These are phyloP conservation scores for Asteroscopus sphinx DNA, from an alignment of 2,888 invertebrate species.

Conservation along the genomic window DNA sequence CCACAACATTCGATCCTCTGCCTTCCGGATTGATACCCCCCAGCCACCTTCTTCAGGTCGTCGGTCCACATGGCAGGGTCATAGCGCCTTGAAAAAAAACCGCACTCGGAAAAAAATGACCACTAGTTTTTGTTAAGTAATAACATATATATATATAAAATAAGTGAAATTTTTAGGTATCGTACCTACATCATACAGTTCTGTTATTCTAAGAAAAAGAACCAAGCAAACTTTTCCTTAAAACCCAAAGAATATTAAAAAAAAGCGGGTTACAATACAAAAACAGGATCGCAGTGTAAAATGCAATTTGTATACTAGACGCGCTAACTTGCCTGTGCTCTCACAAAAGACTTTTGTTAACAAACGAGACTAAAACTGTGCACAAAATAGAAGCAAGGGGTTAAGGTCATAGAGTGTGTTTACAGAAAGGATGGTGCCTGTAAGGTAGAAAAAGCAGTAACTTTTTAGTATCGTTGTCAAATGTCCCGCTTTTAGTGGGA, in stretches of 20 bases:
- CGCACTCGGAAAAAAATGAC: no score
- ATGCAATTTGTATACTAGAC: constrained; percentile 53
- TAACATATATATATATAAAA: no score
- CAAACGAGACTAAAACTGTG: constrained; percentile 66
- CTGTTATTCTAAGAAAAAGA: not conserved
- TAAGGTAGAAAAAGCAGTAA: not conserved
- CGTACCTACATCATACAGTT: no score
- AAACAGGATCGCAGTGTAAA: constrained; percentile 38
- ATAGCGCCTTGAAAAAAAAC: no score
- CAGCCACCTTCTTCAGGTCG: no score
- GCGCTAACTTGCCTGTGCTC: constrained; percentile 55
- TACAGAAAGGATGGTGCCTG: constrained; percentile 1
- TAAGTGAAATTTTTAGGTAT: no score
- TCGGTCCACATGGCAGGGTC: no score
- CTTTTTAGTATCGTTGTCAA: no score
- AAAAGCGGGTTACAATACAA: constrained; percentile 17
- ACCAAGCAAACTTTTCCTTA: not conserved
- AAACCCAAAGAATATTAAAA: constrained; percentile 1
- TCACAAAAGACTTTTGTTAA: constrained; percentile 71
- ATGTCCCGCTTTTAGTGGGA: no score
- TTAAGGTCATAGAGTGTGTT: constrained; percentile 58
- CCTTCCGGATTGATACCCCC: no score
- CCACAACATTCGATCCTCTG: no score
- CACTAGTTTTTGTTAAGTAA: no score
- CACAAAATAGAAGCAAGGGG: constrained; percentile 64